Base-by-base conservation (phyloP, 2,113 vertebrate species). In the Psophia crepitans region DNA sequence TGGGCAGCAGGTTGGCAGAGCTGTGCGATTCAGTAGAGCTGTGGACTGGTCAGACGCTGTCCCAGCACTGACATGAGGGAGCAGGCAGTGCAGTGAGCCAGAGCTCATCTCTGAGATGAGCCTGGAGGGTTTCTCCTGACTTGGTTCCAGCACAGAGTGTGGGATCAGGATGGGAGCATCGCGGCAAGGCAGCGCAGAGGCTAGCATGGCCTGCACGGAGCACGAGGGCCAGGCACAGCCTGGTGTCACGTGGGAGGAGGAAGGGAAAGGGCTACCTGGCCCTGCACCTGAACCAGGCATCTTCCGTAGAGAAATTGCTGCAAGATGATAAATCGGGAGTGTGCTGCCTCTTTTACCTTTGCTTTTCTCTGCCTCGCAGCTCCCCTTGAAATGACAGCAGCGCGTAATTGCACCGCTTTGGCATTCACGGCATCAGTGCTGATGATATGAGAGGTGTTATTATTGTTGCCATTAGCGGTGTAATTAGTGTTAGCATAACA, bases 41-140 rank as follows among this genome's bases (percentile, higher is more conserved):
- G 63, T 0, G 0, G 63, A 19, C n/a, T 1, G 7, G 19, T 12
- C 1, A 11, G 51, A 35, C 0, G 2, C n/a, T 77, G 64, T 28
- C 43, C 19, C 30, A 8, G 16, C 8, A 26, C 35, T 30, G 32
- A 9, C 58, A 1, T 2, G 27, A 41, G 32, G 64, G 35, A 82
- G 57, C 64, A 64, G 66, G 43, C 5, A 1, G 51, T 37, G 51
- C 64, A 61, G 44, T 1, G 5, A 89, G 24, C 44, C 64, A 49
- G 35, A 44, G 28, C 53, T 61, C 54, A 5, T 9, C 53, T 78
- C 71, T 46, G n/a, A n/a, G n/a, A n/a, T 77, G 44, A 16, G 41
- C 81, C 49, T 20, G 49, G 35, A 44, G 64, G 48, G 39, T 43
- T 61, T 33, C 80, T 81, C 51, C 80, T 60, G 85, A 26, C 2